These are phyloP conservation scores for Peromyscus maniculatus DNA, from an alignment of 2,113 vertebrate species.

Conservation along the genomic window DNA sequence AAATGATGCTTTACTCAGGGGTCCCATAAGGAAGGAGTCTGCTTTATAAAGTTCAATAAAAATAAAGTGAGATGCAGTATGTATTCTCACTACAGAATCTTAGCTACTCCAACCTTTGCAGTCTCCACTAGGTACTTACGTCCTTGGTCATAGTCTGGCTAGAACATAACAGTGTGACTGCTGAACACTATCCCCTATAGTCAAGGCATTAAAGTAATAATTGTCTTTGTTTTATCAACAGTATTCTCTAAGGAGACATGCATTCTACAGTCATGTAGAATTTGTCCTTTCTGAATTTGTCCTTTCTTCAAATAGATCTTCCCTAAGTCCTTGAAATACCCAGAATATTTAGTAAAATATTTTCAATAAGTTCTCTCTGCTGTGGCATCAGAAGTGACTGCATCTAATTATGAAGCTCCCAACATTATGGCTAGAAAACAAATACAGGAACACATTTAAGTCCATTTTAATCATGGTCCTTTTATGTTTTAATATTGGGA, in stretches of 20 bases:
- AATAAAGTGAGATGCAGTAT: slow-evolving; percentile 48
- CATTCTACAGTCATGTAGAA: neutral
- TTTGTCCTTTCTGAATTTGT: neutral
- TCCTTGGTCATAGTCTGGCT: neutral
- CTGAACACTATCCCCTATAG: neutral
- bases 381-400: neutral
- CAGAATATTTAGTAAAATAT: neutral
- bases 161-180: neutral
- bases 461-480: neutral
- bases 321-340: neutral
- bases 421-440: neutral
- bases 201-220: neutral
- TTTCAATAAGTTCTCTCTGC: neutral
- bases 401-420: neutral
- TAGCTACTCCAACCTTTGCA: slow-evolving; percentile 3
- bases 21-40: neutral
- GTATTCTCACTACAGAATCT: slow-evolving; percentile 4
- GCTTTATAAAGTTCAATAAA: slow-evolving; percentile 11
- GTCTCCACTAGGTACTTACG: neutral
- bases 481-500: neutral
- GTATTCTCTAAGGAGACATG: neutral
- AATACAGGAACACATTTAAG: neutral
- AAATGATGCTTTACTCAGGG: slow-evolving; percentile 5
- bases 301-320: neutral
- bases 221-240: neutral